Base-by-base conservation (phyloP, 1,140 invertebrate species). In the Papilio glaucus region DNA sequence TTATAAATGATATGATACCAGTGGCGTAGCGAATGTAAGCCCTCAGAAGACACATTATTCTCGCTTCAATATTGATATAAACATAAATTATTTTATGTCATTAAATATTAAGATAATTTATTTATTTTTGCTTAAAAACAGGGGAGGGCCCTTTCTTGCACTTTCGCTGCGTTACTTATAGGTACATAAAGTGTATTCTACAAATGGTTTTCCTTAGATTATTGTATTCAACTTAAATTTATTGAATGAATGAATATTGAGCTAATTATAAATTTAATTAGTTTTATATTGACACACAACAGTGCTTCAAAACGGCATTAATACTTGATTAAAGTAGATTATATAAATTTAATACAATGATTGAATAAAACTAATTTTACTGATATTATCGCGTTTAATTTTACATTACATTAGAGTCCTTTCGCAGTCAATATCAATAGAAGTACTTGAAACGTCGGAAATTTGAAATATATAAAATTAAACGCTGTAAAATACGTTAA, bases 321-420 rank as follows among this genome's bases (percentile, higher is more conserved):
- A 15, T 18, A 49, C 15, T 57, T 57, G 10, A 53, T 53, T 53
- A 45, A 45, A 8, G 29, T 33, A 33, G 15, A 18, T n/a, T 5
- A 21, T 53, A 21, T 18, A 53, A 10, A 0, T 24, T 24, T 24
- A 24, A 57, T 24, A 21, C 3, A 57, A 24, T 57, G 49, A 8
- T 57, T 57, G 12, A 57, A 26, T 57, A 26, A 57, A 57, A 57
- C 21, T 13, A 57, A 57, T 57, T 26, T 57, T 57, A 57, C 10
- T 26, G 10, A 57, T 24, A 57, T n/a, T n/a, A n/a, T 10, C 21
- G 8, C 18, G 21, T 53, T 53, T 53, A 53, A 53, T 53, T 53
- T 53, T 24, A 53, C 49, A 24, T 53, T 21, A 3, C 29, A 33
- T 33, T 33, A 33, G 6, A 33, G 29, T 33, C 29, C 29, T 33